Evolutionary conservation across 2,888 invertebrate species (phyloP).

Genomic region (Podabrus alpinus): DNA sequence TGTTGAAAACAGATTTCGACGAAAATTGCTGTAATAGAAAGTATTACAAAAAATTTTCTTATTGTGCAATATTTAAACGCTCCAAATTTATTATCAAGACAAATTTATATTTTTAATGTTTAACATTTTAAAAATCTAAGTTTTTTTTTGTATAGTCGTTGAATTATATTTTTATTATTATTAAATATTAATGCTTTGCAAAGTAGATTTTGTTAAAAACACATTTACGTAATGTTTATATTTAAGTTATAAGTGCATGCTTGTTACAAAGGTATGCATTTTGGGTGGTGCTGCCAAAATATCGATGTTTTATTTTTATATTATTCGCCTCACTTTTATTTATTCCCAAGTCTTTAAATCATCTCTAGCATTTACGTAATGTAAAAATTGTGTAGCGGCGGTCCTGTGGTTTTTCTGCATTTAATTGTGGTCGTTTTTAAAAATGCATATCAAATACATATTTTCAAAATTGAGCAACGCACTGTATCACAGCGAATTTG

Average conservation of each 20-base stretch:
- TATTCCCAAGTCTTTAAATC: not conserved
- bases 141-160: constrained; percentile 21
- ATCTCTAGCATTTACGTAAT: not conserved
- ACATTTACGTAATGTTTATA: constrained; percentile 11
- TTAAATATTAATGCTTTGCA: constrained; percentile 7
- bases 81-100: constrained; percentile 1
- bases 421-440: not conserved
- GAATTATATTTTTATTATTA: constrained; percentile 20
- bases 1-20: constrained; percentile 11
- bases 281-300: not conserved
- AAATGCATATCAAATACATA: constrained; percentile 2
- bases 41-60: not conserved
- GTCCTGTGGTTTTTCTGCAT: not conserved
- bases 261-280: not conserved
- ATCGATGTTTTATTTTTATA: not conserved
- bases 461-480: constrained; percentile 1
- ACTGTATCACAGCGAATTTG: not conserved
- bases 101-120: not conserved
- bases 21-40: constrained; percentile 9
- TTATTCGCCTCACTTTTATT: not conserved
- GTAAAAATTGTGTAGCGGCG: not conserved
- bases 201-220: constrained; percentile 17
- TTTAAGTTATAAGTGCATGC: not conserved
- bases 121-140: constrained; percentile 12
- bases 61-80: not conserved